Evolutionary conservation across 2,113 vertebrate genomes (phyloP).

Genomic region (Phasianus colchicus): DNA sequence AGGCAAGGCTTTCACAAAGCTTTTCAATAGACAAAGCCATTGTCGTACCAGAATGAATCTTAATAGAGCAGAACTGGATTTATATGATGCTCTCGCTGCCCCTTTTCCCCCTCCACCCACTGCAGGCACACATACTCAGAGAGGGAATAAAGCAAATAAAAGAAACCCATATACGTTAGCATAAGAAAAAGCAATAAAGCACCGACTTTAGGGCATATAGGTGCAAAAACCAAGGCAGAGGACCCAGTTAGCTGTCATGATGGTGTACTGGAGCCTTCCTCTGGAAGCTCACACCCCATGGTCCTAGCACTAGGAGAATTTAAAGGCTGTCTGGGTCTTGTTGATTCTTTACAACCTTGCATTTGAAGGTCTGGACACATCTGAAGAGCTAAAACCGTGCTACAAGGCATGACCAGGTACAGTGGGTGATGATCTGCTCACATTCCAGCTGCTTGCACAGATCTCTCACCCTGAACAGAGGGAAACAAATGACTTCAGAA

Average conservation of each 20-base stretch:
- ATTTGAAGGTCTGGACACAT: background rate
- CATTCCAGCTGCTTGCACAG: no score
- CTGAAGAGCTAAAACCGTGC: background rate
- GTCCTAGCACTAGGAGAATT: background rate
- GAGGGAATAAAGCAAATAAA: background rate
- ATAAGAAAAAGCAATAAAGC: background rate
- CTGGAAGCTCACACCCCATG: background rate
- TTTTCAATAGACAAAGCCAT: conserved; percentile 55
- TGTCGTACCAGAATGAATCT: conserved; percentile 37
- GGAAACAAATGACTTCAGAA: conserved; percentile 23
- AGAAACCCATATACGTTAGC: background rate
- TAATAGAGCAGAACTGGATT: conserved; percentile 63
- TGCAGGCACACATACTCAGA: background rate
- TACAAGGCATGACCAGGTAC: background rate
- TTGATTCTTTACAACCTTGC: background rate
- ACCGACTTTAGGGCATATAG: no score
- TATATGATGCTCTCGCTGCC: background rate
- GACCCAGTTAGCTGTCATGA: background rate
- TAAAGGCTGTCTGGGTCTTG: background rate
- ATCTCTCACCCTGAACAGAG: background rate
- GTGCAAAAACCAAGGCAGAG: background rate
- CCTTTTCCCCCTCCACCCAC: background rate
- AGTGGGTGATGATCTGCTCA: background rate
- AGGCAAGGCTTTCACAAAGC: conserved; percentile 46
- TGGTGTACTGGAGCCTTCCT: background rate